Evolutionary conservation across 2,888 invertebrate genomes (phyloP), one percentile per base, ranked within the genome.

Genomic region (Drosophila anomalata): DNA sequence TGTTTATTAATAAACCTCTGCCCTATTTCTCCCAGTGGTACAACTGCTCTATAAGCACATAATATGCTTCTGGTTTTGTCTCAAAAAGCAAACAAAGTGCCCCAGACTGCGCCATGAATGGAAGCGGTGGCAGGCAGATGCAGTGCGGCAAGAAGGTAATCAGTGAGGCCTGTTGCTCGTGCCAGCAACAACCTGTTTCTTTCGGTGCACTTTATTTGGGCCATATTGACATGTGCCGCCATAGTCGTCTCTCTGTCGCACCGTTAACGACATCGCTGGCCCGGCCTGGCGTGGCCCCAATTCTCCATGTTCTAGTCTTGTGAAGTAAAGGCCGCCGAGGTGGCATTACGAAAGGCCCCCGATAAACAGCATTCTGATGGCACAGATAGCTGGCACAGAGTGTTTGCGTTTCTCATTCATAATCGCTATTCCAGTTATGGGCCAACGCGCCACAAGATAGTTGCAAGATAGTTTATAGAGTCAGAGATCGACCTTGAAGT

Each of bases 181-280:
- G 86, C 86, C 77, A 63, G 50, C 66, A 50, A 56, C 63, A 55
- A 81, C 87, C 81, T 77, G 87, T 81, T 86, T 67, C 68, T 81
- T 72, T 66, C 73, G 51, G 75, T 76, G 81, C 58, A 71, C 41
- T 65, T 66, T 61, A 84, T 82, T 87, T 84, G 87, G 85, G 82
- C 71, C 85, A 87, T 84, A 75, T 87, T 81, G 82, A 82, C 85
- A 84, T 87, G 82, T 81, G 83, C 75, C 86, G 59, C 63, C 66
- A 60, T 14, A 14, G 14, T 60, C 33, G 29, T 22, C 22, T 22
- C 22, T 22, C 22, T 22, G 22, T 22, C 22, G 22, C 17, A 17
- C 22, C 82, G 71, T 67, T 66, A 67, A 73, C 59, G 78, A 76
- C 81, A 75, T 48, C 59, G 58, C 75, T 58, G 17, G 17, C 17